Conservation (phyloP, 2,888 invertebrate genomes). For the Eupithecia subfuscata region DNA sequence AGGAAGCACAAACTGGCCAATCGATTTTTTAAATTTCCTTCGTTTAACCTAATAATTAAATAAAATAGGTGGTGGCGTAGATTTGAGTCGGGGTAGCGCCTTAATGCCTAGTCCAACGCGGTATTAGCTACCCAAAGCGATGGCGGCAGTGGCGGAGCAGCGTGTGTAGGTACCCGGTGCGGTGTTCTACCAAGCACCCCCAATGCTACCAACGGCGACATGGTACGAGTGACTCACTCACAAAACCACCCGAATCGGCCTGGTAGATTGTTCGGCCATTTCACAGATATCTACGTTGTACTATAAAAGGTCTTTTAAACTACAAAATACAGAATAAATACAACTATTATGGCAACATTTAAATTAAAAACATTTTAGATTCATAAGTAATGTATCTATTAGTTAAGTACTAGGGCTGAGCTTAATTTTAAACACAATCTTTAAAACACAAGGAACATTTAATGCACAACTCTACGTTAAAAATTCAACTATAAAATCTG, state of each 20-base stretch:
- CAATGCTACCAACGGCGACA: background rate
- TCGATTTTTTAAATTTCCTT: too few species aligned
- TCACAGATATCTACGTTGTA: background rate
- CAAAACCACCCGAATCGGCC: background rate
- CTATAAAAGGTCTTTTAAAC: background rate
- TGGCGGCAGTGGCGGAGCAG: too few species aligned
- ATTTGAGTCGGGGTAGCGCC: too few species aligned
- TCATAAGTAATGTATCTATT: background rate
- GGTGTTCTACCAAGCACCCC: too few species aligned
- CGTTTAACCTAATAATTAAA: too few species aligned
- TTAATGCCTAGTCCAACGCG: too few species aligned
- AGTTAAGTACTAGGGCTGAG: background rate
- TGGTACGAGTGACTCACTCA: background rate
- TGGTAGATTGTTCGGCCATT: background rate
- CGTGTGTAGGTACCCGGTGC: too few species aligned
- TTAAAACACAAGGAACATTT: background rate
- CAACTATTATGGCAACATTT: background rate
- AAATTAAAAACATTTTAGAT: background rate
- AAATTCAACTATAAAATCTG: slow-evolving; percentile 6
- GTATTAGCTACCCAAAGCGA: too few species aligned
- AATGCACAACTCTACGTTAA: slow-evolving; percentile 9
- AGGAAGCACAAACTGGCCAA: too few species aligned
- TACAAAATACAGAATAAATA: background rate
- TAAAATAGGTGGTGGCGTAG: too few species aligned
- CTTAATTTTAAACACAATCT: background rate